These are phyloP conservation scores for Neocrepidodera transversa DNA, from an alignment of 2,888 invertebrate species.

Conservation along the genomic window DNA sequence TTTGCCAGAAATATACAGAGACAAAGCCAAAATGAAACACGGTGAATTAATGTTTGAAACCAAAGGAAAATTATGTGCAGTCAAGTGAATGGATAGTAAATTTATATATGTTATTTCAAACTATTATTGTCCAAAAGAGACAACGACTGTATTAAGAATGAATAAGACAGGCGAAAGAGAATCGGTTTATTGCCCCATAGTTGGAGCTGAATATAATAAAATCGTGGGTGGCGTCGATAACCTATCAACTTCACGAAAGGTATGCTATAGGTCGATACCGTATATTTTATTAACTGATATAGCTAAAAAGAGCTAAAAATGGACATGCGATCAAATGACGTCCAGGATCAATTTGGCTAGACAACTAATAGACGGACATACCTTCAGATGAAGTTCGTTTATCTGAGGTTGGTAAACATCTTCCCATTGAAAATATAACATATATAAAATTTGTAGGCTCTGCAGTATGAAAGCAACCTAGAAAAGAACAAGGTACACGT, in stretches of 20 bases:
- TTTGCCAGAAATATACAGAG: constrained; percentile 27
- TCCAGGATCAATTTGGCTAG: too few relatives aligned
- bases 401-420: too few relatives aligned
- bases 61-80: constrained; percentile 1
- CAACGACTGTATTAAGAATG: not conserved
- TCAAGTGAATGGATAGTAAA: constrained; percentile 42
- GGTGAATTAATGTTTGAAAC: constrained; percentile 39
- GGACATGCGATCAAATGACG: too few relatives aligned
- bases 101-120: constrained; percentile 32
- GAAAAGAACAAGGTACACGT: too few relatives aligned
- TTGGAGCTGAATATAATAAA: constrained; percentile 10
- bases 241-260: constrained; percentile 8
- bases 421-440: too few relatives aligned
- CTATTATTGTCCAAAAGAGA: constrained; percentile 4
- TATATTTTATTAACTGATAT: too few relatives aligned
- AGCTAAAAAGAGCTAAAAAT: too few relatives aligned
- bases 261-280: too few relatives aligned
- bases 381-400: too few relatives aligned
- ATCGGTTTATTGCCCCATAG: constrained; percentile 7
- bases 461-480: too few relatives aligned
- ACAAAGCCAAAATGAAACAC: constrained; percentile 33
- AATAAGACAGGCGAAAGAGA: not conserved
- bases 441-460: too few relatives aligned
- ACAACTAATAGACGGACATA: too few relatives aligned
- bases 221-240: constrained; percentile 19